These are phyloP conservation scores for Artibeus lituratus DNA, from an alignment of 2,797 vertebrate genomes.

Conservation along the genomic window DNA sequence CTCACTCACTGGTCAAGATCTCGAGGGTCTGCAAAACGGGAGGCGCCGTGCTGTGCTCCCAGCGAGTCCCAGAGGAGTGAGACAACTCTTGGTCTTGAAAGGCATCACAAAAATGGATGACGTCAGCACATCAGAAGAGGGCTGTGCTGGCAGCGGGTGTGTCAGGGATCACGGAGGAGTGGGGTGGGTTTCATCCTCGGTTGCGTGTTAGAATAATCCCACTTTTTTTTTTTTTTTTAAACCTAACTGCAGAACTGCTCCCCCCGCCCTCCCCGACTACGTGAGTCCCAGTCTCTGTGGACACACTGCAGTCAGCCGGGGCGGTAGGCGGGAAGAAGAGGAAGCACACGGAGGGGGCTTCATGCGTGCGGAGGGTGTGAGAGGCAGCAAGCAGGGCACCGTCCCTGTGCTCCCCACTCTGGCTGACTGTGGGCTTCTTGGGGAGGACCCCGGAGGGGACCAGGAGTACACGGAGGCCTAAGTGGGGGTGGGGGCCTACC, in stretches of 20 bases:
- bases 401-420: fast-evolving
- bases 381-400: fast-evolving
- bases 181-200: not conserved
- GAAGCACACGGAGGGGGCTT: not conserved
- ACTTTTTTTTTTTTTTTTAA: not conserved
- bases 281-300: not conserved
- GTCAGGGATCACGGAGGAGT: not conserved
- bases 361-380: not conserved
- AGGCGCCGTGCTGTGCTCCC: not conserved
- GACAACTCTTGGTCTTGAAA: not conserved
- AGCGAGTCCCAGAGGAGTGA: not conserved
- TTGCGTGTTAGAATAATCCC: not conserved
- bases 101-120: not conserved
- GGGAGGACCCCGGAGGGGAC: not conserved
- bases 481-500: too few relatives aligned
- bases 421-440: not conserved
- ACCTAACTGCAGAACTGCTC: not conserved
- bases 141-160: too few relatives aligned
- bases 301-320: not conserved
- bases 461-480: not conserved
- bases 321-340: not conserved
- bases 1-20: not conserved
- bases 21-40: not conserved
- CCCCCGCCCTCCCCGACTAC: not conserved
- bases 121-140: not conserved